A percentile compares a stretch with the other conserved stretches of the same genome.
Evolutionary conservation across 2,888 invertebrate genomes (phyloP).

Genomic region (Cantharis rufa): DNA sequence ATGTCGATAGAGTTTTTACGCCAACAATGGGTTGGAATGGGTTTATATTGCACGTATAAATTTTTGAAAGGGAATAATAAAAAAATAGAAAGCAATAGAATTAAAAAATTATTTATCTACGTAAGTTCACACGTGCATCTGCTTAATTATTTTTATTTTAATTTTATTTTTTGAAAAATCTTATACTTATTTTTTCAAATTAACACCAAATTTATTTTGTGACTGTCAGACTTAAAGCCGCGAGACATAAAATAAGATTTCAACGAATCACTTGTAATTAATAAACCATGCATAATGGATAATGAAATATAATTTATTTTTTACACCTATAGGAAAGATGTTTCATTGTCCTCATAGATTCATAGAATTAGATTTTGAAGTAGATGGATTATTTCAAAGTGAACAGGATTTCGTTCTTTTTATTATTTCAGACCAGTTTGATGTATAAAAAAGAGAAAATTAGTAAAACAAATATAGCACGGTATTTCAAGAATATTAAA

Average conservation of each 20-base stretch:
- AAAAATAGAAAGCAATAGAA: neutral
- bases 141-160: too few species aligned
- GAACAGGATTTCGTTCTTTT: neutral
- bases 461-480: constrained; percentile 41
- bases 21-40: neutral
- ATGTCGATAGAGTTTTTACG: neutral
- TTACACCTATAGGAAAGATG: neutral
- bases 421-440: neutral
- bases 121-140: neutral
- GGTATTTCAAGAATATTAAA: constrained; percentile 33
- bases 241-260: neutral
- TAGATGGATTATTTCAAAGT: neutral
- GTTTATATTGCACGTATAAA: neutral
- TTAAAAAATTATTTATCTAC: neutral
- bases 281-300: neutral
- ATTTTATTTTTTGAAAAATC: neutral
- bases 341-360: neutral
- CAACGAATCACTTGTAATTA: neutral
- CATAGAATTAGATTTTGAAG: neutral
- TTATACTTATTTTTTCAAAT: neutral
- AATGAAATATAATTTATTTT: neutral
- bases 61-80: neutral
- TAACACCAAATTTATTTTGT: neutral
- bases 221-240: neutral
- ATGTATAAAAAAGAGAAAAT: constrained; percentile 28